Evolutionary conservation across 2,113 vertebrate genomes (phyloP).

Genomic region (Mesitornis unicolor): DNA sequence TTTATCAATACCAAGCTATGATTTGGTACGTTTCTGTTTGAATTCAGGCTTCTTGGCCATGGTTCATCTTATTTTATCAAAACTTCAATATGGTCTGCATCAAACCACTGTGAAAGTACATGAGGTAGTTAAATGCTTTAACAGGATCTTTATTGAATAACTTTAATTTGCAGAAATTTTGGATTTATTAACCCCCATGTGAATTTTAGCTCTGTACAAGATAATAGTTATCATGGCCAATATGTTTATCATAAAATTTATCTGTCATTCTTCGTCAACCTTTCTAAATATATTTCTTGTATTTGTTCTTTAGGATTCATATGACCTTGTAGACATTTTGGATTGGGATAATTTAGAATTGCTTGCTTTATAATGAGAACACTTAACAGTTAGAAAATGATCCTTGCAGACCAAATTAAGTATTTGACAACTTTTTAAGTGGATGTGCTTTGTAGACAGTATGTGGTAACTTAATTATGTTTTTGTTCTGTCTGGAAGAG

Average conservation of each 20-base stretch:
- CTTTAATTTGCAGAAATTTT: background rate
- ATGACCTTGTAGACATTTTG: background rate
- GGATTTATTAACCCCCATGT: background rate
- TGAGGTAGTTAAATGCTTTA: background rate
- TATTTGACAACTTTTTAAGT: background rate
- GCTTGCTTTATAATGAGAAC: background rate
- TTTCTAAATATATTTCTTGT: background rate
- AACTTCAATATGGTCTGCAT: background rate
- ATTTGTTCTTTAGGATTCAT: background rate
- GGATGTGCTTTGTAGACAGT: background rate
- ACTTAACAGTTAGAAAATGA: background rate
- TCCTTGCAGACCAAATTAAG: background rate
- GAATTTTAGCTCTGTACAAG: background rate
- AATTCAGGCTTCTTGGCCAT: background rate
- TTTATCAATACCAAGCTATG: background rate
- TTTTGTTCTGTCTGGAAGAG: background rate
- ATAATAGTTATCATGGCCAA: background rate
- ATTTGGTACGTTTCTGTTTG: background rate
- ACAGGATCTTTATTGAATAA: background rate
- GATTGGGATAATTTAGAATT: background rate
- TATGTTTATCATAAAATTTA: background rate
- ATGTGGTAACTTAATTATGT: background rate
- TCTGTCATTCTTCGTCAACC: background rate
- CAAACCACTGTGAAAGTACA: background rate
- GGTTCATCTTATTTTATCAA: background rate